Evolutionary conservation across 2,888 invertebrate genomes (phyloP), one percentile per base, ranked within the genome.

Genomic region (Notodonta ziczac): DNA sequence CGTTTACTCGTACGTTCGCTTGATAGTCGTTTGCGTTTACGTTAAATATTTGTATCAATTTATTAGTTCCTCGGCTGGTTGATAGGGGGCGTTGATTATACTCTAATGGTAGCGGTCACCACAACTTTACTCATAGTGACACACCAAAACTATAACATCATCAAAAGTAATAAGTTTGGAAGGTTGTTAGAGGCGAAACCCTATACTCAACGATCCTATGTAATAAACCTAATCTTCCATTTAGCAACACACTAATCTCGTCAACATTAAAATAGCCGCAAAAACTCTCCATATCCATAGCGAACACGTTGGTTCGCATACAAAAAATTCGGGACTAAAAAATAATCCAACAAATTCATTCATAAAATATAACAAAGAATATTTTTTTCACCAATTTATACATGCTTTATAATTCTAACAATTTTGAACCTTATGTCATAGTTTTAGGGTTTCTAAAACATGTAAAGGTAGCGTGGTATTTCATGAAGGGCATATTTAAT

Each of bases 311-410:
- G 40, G 55, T 51, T 48, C 6, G 6, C 42, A 40, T 6, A 24
- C 12, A 8, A n/a, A 61, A 59, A 32, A 53, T 24, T 24, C 48
- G 56, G 39, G 32, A 58, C 54, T 46, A 63, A 62, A 59, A 52
- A 52, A 4, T 59, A 48, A 61, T 65, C 14, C 32, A 42, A 63
- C 46, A 60, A 59, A 65, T 63, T 74, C 73, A 74, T 74, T 74
- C 75, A 74, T 69, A 64, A 71, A 69, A 74, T 66, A 63, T 64
- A 52, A 35, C 13, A 40, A 40, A 14, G 6, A 8, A 56, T 8
- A 55, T 53, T 56, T 48, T 58, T 3, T 48, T 16, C 4, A 61
- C 24, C 60, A 60, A 24, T 58, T 14, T 1, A 16, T n/a, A 10
- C 32, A 0, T 24, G 24, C 4, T 13, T 1, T 51, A 35, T 1